These are phyloP conservation scores for Diabrotica balteata DNA, from an alignment of 2,888 invertebrate genomes.

Conservation along the genomic window DNA sequence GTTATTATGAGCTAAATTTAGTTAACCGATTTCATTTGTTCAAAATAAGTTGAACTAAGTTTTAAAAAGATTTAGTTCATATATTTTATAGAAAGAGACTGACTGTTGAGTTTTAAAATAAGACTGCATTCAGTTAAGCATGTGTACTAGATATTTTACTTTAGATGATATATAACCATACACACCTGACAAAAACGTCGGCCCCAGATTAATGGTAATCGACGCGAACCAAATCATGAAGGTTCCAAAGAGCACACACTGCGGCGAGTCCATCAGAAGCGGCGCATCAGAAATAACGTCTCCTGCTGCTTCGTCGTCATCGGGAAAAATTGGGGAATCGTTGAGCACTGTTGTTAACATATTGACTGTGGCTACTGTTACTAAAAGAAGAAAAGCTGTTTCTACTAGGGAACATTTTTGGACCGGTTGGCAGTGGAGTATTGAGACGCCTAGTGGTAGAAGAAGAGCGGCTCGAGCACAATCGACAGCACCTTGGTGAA, in stretches of 20 bases:
- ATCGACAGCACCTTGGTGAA: conserved; percentile 86
- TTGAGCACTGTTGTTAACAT: conserved; percentile 87
- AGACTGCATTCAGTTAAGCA: too few species aligned
- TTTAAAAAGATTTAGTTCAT: too few species aligned
- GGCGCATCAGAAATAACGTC: conserved; percentile 65
- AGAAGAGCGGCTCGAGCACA: conserved; percentile 82
- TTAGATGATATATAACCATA: neutral
- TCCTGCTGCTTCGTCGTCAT: conserved; percentile 71
- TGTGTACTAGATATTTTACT: too few species aligned
- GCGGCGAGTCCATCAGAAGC: conserved; percentile 84
- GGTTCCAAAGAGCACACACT: conserved; percentile 89
- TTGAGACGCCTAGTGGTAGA: conserved; percentile 79
- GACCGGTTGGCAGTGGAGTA: conserved; percentile 82
- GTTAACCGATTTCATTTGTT: too few species aligned
- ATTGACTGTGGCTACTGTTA: conserved; percentile 90
- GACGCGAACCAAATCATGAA: conserved; percentile 95
- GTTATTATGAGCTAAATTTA: too few species aligned
- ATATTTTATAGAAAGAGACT: too few species aligned
- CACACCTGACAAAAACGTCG: conserved; percentile 80
- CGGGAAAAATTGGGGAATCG: conserved; percentile 86
- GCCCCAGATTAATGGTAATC: conserved; percentile 88
- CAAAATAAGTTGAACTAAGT: too few species aligned
- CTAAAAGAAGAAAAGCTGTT: conserved; percentile 85
- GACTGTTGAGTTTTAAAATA: too few species aligned
- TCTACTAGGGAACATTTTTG: conserved; percentile 87